Evolutionary conservation across 2,113 vertebrate species (phyloP), one percentile per base, ranked within the genome.

Genomic region (Gavia stellata): DNA sequence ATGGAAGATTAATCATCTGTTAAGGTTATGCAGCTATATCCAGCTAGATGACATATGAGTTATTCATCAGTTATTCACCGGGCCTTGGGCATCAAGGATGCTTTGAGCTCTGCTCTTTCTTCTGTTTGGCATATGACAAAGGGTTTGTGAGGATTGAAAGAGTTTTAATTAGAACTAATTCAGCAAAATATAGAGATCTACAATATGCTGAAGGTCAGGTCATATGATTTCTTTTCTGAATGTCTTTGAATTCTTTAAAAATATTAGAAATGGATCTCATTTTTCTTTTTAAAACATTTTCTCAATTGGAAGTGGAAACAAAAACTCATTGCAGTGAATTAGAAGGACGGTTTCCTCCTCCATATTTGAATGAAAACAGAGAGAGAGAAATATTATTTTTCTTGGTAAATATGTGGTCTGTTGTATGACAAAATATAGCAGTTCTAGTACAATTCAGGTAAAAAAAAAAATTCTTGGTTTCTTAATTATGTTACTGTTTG

Each of bases 41-140:
- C 24, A 59, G 40, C 6, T 14, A 70, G 44, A 73, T 84, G 63
- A 65, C 14, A 28, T 26, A 10, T 1, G 7, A 19, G 14, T 78
- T 94, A 38, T 34, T 67, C 31, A 74, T 14, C 31, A 36, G 34
- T 59, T 88, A 65, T 29, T 83, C 24, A 73, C 14, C 2, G 6
- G 14, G 12, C 14, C 45, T 66, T 42, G 11, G n/a, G 2, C 26
- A 85, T 58, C 0, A 0, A 3, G 63, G 40, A 26, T 47, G 24
- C 45, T 77, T 73, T 79, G 34, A 67, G 34, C 19, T 63, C 33
- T 80, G 17, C 7, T 55, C 25, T 91, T 80, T 44, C 12, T 75
- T 93, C 11, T 5, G 17, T 75, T 80, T 75, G n/a, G 13, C 17
- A 42, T 42, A 21, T 40, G 29, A n/a, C 12, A 52, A 33, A 70